These are phyloP conservation scores for Gobio gobio DNA, from an alignment of 2,113 vertebrate genomes.

Conservation along the genomic window DNA sequence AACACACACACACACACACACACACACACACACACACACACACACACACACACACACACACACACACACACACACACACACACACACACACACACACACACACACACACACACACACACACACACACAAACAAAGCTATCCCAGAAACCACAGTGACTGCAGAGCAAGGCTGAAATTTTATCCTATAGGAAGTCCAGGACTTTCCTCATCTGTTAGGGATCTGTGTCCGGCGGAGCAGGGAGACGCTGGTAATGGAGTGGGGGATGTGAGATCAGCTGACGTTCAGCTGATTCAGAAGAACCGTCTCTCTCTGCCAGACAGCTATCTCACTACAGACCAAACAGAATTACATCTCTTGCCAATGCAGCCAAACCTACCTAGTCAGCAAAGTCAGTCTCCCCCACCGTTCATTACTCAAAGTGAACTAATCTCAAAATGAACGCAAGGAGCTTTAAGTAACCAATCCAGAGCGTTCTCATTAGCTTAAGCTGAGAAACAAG, in stretches of 20 bases:
- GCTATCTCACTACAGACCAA: conserved; percentile 33
- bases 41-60: too few relatives aligned
- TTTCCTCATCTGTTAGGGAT: background rate
- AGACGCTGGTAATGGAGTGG: background rate
- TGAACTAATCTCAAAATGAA: conserved; percentile 5
- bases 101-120: too few relatives aligned
- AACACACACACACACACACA: background rate
- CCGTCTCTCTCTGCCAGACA: conserved; percentile 27
- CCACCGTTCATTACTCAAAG: conserved; percentile 32
- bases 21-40: background rate
- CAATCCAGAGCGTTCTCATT: background rate
- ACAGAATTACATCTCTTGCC: conserved; percentile 33
- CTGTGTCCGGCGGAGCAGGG: background rate
- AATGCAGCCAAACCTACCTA: conserved; percentile 18
- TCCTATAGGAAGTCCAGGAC: conserved; percentile 6
- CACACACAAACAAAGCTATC: background rate
- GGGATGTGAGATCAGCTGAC: conserved; percentile 43
- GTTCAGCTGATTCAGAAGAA: conserved; percentile 51
- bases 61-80: background rate
- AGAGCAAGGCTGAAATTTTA: background rate
- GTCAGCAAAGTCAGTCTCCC: conserved; percentile 43
- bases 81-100: background rate
- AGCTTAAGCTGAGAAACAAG: conserved; percentile 7
- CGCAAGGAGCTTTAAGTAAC: conserved; percentile 28
- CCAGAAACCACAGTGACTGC: background rate